Evolutionary conservation across 2,113 vertebrate genomes (phyloP).

Genomic region (Bufo bufo): DNA sequence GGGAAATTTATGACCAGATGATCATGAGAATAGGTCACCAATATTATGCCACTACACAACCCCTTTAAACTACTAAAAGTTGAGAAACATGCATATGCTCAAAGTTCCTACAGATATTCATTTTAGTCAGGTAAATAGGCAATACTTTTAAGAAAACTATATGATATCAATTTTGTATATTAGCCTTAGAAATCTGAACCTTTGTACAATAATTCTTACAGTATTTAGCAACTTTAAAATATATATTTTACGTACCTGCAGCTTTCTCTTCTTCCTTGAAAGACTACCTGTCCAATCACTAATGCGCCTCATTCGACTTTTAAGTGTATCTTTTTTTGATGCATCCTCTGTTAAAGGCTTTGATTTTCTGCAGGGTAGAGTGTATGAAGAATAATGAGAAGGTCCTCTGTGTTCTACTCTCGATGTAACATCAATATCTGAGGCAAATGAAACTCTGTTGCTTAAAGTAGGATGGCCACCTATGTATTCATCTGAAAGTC

Average conservation of each 20-base stretch:
- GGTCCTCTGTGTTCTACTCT: constrained; percentile 77
- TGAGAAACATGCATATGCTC: neutral
- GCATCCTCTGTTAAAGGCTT: constrained; percentile 72
- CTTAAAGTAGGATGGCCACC: constrained; percentile 67
- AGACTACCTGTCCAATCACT: constrained; percentile 97
- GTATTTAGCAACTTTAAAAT: no score
- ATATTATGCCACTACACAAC: no score
- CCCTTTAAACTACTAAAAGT: neutral
- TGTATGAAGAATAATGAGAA: constrained; percentile 86
- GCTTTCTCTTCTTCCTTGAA: constrained; percentile 88
- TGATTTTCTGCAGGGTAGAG: constrained; percentile 87
- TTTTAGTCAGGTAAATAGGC: no score
- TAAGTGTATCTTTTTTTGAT: constrained; percentile 84
- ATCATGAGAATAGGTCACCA: no score
- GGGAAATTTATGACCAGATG: no score
- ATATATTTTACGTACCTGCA: constrained; percentile 75
- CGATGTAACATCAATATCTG: constrained; percentile 81
- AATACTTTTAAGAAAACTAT: no score
- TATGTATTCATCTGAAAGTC: constrained; percentile 74
- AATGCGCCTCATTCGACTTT: constrained; percentile 87
- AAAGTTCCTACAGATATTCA: no score
- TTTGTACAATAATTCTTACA: no score
- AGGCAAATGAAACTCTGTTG: constrained; percentile 84
- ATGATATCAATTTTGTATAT: no score
- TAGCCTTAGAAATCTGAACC: no score